Base-by-base conservation (phyloP, 2,797 vertebrate species). In the Carapus acus region DNA sequence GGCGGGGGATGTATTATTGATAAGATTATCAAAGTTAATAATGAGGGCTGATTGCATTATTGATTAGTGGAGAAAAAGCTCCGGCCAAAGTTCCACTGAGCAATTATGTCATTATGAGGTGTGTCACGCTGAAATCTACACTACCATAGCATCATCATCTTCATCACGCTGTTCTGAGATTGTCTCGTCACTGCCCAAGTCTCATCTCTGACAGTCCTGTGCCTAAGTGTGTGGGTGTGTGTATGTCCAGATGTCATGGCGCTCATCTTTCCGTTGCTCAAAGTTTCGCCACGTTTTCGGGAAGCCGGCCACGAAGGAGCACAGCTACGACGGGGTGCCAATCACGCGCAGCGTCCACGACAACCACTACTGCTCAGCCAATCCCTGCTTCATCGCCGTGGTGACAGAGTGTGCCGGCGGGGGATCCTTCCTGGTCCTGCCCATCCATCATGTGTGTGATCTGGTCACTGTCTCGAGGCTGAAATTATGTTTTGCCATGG, bases 321-420 rank as follows among this genome's bases (percentile, higher is more conserved):
- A 87, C 54, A 85, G 91, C 81, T 98, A 93, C 0, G 85, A 90
- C 34, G 79, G 91, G 0, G 85, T 98, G 67, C 90, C 92, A 58
- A 94, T 98, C 86, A 92, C 93, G 8, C 83, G 40, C 51, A 89
- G 91, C 0, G 93, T 98, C 71, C 93, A 97, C 0, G 94, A 98
- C 88, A 97, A 94, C 80, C 89, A 94, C 34, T 94, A 92, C 86
- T 97, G 94, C 0, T 88, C 93, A 0, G 90, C 91, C 65, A 98
- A 98, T 65, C 93, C 95, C 34, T 77, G 72, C 80, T 98, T 97
- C 83, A 83, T 98, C 0, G 96, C 95, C 0, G 89, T 97, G 19
- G 94, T 98, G 77, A 95, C 92, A 0, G 94, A 98, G 73, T 94
- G 94, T 0, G 79, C 80, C 0, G 93, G 94, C 0, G 95, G 94